Evolutionary conservation across 2,888 invertebrate genomes (phyloP).

Genomic region (Acleris literana): DNA sequence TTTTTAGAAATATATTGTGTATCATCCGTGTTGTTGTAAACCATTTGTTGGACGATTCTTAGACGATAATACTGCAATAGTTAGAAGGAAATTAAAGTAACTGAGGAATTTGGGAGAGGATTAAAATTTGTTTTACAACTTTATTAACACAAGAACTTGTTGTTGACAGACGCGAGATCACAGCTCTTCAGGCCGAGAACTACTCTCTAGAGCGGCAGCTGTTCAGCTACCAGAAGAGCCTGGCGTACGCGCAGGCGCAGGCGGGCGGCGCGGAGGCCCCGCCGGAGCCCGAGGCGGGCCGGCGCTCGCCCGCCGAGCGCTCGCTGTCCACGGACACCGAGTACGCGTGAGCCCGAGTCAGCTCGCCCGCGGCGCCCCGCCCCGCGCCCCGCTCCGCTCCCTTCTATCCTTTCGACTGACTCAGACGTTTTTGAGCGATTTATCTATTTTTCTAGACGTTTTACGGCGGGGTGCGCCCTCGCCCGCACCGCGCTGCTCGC

Average conservation of each 20-base stretch:
- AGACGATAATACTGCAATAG: too few species aligned
- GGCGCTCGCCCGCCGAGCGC: conserved; percentile 82
- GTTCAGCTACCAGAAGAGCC: conserved; percentile 91
- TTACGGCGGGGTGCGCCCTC: conserved; percentile 81
- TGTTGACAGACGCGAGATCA: conserved; percentile 88
- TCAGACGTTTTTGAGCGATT: conserved; percentile 83
- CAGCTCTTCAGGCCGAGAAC: conserved; percentile 92
- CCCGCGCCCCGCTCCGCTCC: conserved; percentile 54
- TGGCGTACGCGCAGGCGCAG: conserved; percentile 88
- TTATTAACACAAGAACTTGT: conserved; percentile 12
- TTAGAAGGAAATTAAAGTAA: too few species aligned
- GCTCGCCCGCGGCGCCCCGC: conserved; percentile 38
- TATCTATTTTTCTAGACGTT: conserved; percentile 84
- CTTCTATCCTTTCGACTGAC: conserved; percentile 80
- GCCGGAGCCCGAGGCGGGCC: conserved; percentile 63
- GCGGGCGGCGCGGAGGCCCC: conserved; percentile 74
- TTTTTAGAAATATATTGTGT: too few species aligned
- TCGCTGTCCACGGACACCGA: conserved; percentile 88
- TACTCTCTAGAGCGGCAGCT: conserved; percentile 91
- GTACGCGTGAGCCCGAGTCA: conserved; percentile 85
- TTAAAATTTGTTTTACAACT: neutral
- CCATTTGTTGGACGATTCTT: too few species aligned
- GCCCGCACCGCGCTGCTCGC: conserved; percentile 81
- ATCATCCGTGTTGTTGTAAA: too few species aligned
- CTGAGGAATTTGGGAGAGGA: too few species aligned